Conservation (phyloP, 2,888 invertebrate genomes). For the Ophioninae sp. region DNA sequence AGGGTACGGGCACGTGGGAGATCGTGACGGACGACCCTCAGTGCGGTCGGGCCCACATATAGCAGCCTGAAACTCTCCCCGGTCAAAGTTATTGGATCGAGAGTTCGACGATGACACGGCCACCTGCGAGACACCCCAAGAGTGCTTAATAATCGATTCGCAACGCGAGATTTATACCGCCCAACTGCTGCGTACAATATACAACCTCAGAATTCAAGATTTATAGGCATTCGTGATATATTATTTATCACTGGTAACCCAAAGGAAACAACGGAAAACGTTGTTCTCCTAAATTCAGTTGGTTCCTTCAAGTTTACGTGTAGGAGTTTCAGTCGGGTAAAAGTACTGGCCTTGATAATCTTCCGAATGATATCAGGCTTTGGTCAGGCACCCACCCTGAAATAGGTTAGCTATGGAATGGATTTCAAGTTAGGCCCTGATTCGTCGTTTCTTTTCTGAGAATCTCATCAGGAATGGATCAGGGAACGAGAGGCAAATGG, state of each 20-base stretch:
- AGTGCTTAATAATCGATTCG: conserved; percentile 65
- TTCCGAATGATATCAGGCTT: too few species aligned
- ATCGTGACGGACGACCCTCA: conserved; percentile 75
- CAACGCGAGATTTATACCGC: conserved; percentile 59
- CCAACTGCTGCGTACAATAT: conserved; percentile 51
- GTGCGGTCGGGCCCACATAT: conserved; percentile 53
- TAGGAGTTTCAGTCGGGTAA: neutral
- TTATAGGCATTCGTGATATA: conserved; percentile 45
- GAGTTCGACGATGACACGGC: conserved; percentile 72
- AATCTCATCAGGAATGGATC: too few species aligned
- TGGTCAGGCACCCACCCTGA: too few species aligned
- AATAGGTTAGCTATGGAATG: too few species aligned
- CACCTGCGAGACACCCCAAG: conserved; percentile 63
- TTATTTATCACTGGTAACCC: conserved; percentile 35
- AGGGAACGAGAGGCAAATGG: too few species aligned
- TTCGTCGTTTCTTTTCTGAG: too few species aligned
- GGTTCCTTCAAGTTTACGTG: neutral
- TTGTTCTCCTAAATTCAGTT: conserved; percentile 2
- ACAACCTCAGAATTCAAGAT: conserved; percentile 50
- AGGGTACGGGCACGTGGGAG: conserved; percentile 67
- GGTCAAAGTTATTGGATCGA: conserved; percentile 74
- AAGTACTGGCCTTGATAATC: too few species aligned
- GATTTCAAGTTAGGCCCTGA: too few species aligned
- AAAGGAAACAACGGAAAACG: conserved; percentile 17
- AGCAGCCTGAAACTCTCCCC: conserved; percentile 62